Conservation (phyloP, 2,797 vertebrate genomes). For the Rhinichthys osculus region DNA sequence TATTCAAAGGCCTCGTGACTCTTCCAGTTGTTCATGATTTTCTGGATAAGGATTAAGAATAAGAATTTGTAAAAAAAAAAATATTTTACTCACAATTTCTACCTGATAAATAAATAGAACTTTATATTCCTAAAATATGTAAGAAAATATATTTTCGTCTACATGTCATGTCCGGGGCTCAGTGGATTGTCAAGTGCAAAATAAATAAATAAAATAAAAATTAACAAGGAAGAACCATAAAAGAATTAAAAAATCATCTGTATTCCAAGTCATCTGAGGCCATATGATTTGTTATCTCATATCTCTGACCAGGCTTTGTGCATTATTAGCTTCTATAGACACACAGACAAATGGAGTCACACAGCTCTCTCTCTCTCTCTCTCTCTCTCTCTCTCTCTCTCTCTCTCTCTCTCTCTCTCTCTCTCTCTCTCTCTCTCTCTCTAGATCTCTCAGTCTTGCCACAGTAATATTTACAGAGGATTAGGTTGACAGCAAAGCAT, state of each 20-base stretch:
- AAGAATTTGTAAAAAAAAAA: neutral
- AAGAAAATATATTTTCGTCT: neutral
- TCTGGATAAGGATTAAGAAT: neutral
- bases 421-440: slow-evolving; percentile 71
- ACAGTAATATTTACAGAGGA: slow-evolving; percentile 66
- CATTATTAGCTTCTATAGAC: slow-evolving; percentile 55
- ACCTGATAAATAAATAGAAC: neutral
- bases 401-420: slow-evolving; percentile 70
- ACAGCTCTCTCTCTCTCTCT: slow-evolving; percentile 70
- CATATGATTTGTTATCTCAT: slow-evolving; percentile 28
- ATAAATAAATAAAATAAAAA: neutral
- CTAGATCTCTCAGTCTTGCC: slow-evolving; percentile 66
- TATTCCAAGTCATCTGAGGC: neutral
- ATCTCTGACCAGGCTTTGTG: slow-evolving; percentile 43
- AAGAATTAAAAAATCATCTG: too few relatives aligned
- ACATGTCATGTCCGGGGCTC: neutral
- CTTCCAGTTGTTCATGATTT: neutral
- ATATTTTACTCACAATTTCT: neutral
- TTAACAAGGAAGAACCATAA: neutral
- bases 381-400: slow-evolving; percentile 73
- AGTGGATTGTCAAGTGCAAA: neutral
- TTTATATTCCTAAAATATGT: neutral
- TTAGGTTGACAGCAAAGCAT: slow-evolving; percentile 77
- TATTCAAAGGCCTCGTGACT: neutral
- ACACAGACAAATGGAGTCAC: slow-evolving; percentile 72